Percentiles rank a stretch among this genome's conserved stretches.
Conservation (phyloP, 2,797 vertebrate genomes). For the Sarcophilus harrisii region DNA sequence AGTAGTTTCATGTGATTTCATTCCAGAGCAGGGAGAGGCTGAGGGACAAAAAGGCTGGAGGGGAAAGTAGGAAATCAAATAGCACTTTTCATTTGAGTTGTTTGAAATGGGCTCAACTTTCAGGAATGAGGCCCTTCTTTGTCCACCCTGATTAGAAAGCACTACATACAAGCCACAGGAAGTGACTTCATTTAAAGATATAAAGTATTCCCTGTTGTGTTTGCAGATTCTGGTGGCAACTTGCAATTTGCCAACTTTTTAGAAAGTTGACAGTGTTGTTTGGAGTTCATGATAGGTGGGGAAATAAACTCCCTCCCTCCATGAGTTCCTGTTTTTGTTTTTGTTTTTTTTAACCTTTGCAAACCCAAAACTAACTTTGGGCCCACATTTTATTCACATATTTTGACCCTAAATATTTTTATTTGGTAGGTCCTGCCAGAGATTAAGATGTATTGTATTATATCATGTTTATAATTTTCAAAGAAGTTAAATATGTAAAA, state of each 20-base stretch:
- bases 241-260: constrained; percentile 20
- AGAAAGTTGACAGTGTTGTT: constrained; percentile 13
- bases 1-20: constrained; percentile 69
- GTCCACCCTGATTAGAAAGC: constrained; percentile 47
- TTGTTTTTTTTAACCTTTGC: constrained; percentile 47
- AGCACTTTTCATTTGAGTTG: constrained; percentile 55
- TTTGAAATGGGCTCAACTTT: constrained; percentile 69
- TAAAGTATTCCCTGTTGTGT: constrained; percentile 47
- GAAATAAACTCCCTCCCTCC: not conserved
- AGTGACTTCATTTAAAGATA: constrained; percentile 65
- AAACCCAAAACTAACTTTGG: constrained; percentile 37
- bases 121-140: constrained; percentile 61
- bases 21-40: constrained; percentile 27
- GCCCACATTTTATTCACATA: not conserved
- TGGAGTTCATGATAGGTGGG: constrained; percentile 37
- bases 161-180: constrained; percentile 48
- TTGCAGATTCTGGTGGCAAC: constrained; percentile 64
- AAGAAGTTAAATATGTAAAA: not conserved
- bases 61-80: constrained; percentile 58
- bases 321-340: constrained; percentile 33
- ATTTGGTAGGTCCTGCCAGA: not conserved
- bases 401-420: not conserved
- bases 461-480: not conserved
- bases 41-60: constrained; percentile 8
- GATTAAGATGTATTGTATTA: not conserved